phyloP scores from a whole-genome alignment of 2,888 invertebrate species.

The Colostygia pectinataria region DNA sequence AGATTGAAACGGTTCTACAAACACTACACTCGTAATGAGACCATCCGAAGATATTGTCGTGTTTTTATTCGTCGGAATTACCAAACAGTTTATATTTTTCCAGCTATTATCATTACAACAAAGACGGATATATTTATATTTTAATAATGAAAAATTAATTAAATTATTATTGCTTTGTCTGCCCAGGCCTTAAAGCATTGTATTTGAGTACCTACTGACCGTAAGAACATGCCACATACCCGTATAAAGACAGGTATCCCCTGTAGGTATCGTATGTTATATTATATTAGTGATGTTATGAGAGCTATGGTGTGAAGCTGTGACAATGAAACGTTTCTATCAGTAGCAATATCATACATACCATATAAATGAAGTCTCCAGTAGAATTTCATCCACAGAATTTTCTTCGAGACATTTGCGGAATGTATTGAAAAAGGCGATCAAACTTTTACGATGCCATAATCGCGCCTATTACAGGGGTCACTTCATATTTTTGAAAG shows the following conservation, averaged over 20 bases:
- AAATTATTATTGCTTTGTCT: not conserved
- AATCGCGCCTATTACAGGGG: conserved; percentile 60
- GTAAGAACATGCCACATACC: too few species aligned
- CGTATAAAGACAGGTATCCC: too few species aligned
- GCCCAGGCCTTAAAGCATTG: too few species aligned
- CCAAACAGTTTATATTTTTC: conserved; percentile 6
- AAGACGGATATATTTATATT: too few species aligned
- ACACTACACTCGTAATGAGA: conserved; percentile 66
- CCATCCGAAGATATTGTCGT: conserved; percentile 46
- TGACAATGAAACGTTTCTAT: too few species aligned
- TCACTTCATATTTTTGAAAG: conserved; percentile 57
- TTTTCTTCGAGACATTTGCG: conserved; percentile 4
- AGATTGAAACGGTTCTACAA: conserved; percentile 71
- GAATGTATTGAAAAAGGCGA: conserved; percentile 47
- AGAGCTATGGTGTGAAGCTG: too few species aligned
- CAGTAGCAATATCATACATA: too few species aligned
- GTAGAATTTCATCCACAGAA: conserved; percentile 5
- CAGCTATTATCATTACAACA: not conserved
- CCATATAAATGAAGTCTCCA: not conserved
- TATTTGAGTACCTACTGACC: too few species aligned
- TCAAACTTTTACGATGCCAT: conserved; percentile 66
- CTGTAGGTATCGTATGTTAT: too few species aligned
- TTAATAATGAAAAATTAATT: too few species aligned
- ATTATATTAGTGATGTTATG: too few species aligned
- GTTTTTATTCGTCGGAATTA: conserved; percentile 34